Percentiles rank a stretch among this genome's conserved stretches.
phyloP scores from a whole-genome alignment of 2,797 vertebrate species.

The Etheostoma nigrum region DNA sequence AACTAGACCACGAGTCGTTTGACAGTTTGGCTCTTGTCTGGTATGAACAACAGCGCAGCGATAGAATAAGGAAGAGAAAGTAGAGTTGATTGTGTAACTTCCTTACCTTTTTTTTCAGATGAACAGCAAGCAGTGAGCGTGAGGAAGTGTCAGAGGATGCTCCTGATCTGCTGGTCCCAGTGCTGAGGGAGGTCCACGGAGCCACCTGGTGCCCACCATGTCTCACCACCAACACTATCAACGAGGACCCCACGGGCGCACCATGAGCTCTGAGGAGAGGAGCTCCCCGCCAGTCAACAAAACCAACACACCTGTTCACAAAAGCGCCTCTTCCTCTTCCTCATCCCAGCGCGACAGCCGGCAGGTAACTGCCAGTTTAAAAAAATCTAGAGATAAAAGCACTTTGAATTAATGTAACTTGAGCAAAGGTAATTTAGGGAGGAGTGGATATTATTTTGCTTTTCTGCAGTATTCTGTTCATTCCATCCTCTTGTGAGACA shows the following conservation, averaged over 20 bases:
- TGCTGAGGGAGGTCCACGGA: constrained; percentile 73
- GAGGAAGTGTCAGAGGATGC: constrained; percentile 72
- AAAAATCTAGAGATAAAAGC: constrained; percentile 12
- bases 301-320: constrained; percentile 93
- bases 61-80: constrained; percentile 18
- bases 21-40: neutral
- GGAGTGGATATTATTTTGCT: constrained; percentile 12
- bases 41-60: neutral
- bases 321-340: constrained; percentile 94
- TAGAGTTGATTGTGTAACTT: constrained; percentile 19
- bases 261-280: constrained; percentile 95
- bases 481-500: constrained; percentile 18
- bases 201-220: constrained; percentile 71
- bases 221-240: constrained; percentile 82
- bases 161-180: constrained; percentile 52
- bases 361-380: constrained; percentile 87
- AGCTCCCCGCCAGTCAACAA: constrained; percentile 89
- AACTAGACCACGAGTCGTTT: constrained; percentile 16
- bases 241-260: constrained; percentile 82
- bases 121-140: constrained; percentile 55
- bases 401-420: constrained; percentile 31
- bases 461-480: constrained; percentile 31
- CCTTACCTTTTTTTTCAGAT: constrained; percentile 69
- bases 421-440: constrained; percentile 13
- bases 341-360: constrained; percentile 96